These are phyloP conservation scores for Malachius bipustulatus DNA, from an alignment of 2,888 invertebrate species.

Conservation along the genomic window DNA sequence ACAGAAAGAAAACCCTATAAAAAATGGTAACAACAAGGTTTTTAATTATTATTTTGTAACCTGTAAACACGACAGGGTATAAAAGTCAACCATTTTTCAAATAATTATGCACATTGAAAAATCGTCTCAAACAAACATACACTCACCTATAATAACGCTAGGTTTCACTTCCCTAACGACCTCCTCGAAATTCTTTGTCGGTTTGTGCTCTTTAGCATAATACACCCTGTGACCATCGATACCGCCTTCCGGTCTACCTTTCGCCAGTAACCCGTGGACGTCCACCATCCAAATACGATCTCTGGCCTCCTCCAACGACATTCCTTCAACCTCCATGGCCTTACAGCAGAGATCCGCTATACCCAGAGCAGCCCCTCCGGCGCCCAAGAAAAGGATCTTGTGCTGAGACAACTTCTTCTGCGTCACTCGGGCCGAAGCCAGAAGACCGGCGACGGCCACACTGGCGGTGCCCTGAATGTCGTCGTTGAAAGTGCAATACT, in stretches of 20 bases:
- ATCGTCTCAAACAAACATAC: conserved; percentile 9
- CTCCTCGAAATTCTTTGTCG: conserved; percentile 64
- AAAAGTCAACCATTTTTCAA: too few species aligned
- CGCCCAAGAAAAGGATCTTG: conserved; percentile 82
- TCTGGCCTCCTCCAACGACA: conserved; percentile 57
- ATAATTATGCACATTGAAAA: too few species aligned
- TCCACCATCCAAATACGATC: conserved; percentile 94
- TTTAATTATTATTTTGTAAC: too few species aligned
- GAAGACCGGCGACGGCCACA: conserved; percentile 87
- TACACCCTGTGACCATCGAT: conserved; percentile 57
- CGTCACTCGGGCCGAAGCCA: conserved; percentile 67
- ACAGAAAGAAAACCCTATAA: too few species aligned
- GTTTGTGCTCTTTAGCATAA: conserved; percentile 68
- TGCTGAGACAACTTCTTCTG: conserved; percentile 69
- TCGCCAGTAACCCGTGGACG: conserved; percentile 78
- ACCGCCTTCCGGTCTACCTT: conserved; percentile 49
- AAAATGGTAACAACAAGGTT: too few species aligned
- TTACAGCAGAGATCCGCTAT: conserved; percentile 73
- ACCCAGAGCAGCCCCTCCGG: conserved; percentile 47
- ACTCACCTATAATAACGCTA: conserved; percentile 71
- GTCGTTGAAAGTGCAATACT: conserved; percentile 97
- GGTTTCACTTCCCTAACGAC: conserved; percentile 80
- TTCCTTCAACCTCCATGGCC: conserved; percentile 62
- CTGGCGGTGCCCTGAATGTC: conserved; percentile 88
- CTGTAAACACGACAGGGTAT: too few species aligned